These are phyloP conservation scores for Brevimyrus niger DNA, from an alignment of 2,113 vertebrate genomes.

Conservation along the genomic window DNA sequence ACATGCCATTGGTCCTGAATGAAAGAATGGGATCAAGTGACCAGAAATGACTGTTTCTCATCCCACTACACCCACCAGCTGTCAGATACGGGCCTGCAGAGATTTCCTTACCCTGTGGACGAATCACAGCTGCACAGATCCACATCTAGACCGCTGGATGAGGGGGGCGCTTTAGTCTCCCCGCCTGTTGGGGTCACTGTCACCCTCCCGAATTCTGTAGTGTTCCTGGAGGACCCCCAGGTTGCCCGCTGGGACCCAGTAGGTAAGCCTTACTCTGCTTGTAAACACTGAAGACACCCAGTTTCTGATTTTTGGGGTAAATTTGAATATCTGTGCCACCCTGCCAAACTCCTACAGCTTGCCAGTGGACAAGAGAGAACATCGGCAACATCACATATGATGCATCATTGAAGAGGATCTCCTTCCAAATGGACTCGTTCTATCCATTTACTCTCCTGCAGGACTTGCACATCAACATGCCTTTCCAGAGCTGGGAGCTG, in stretches of 20 bases:
- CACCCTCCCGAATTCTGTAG: conserved; percentile 48
- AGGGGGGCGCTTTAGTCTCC: conserved; percentile 10
- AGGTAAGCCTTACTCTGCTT: conserved; percentile 46
- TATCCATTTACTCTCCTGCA: conserved; percentile 69
- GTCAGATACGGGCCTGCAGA: conserved; percentile 55
- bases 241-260: conserved; percentile 72
- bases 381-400: conserved; percentile 51
- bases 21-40: background rate
- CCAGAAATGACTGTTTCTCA: background rate
- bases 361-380: conserved; percentile 69
- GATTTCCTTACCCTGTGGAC: conserved; percentile 54
- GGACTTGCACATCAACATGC: conserved; percentile 72
- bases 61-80: conserved; percentile 49
- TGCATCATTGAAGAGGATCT: conserved; percentile 44
- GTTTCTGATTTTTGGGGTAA: background rate
- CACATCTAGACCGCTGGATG: conserved; percentile 26
- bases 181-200: conserved; percentile 59
- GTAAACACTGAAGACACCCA: background rate
- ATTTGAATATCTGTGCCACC: background rate
- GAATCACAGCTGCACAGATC: conserved; percentile 19
- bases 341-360: conserved; percentile 46
- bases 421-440: conserved; percentile 65
- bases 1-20: no score
- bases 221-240: conserved; percentile 69
- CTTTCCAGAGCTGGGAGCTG: conserved; percentile 76